phyloP scores from a whole-genome alignment of 2,888 invertebrate genomes.

The Pasiphila rectangulata region DNA sequence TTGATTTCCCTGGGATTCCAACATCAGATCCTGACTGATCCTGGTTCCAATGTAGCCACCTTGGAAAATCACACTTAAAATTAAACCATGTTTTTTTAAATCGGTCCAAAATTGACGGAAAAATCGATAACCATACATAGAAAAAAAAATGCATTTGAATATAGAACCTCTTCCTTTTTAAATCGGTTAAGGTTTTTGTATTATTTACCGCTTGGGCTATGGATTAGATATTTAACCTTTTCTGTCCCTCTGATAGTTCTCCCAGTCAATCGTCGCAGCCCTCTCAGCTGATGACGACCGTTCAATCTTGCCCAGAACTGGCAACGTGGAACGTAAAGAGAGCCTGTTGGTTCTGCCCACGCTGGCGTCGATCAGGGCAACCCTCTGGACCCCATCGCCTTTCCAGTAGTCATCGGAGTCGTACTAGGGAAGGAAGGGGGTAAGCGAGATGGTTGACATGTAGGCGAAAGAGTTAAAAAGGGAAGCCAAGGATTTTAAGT shows the following conservation, averaged over 20 bases:
- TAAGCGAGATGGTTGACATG: background rate
- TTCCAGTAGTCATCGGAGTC: constrained; percentile 60
- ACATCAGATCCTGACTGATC: too few species aligned
- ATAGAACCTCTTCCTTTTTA: too few species aligned
- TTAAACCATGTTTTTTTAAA: too few species aligned
- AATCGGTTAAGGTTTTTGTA: too few species aligned
- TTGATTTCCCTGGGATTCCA: too few species aligned
- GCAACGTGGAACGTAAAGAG: constrained; percentile 48
- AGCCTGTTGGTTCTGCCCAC: constrained; percentile 45
- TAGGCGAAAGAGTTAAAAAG: background rate
- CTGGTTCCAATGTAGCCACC: too few species aligned
- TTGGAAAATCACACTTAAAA: too few species aligned
- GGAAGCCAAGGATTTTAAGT: background rate
- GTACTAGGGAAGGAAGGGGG: constrained; percentile 29
- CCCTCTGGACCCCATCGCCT: constrained; percentile 36
- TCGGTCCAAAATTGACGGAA: too few species aligned
- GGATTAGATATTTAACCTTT: constrained; percentile 51
- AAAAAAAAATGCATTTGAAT: too few species aligned
- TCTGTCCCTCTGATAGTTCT: constrained; percentile 59
- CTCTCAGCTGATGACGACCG: constrained; percentile 62
- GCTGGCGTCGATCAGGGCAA: constrained; percentile 51
- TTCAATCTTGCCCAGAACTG: constrained; percentile 50
- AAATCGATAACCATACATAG: too few species aligned
- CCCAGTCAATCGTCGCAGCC: constrained; percentile 57
- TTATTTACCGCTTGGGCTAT: background rate